Percentiles rank a stretch among this genome's conserved stretches.
These are phyloP conservation scores for Cirrhinus molitorella DNA, from an alignment of 2,797 vertebrate species.

Conservation along the genomic window DNA sequence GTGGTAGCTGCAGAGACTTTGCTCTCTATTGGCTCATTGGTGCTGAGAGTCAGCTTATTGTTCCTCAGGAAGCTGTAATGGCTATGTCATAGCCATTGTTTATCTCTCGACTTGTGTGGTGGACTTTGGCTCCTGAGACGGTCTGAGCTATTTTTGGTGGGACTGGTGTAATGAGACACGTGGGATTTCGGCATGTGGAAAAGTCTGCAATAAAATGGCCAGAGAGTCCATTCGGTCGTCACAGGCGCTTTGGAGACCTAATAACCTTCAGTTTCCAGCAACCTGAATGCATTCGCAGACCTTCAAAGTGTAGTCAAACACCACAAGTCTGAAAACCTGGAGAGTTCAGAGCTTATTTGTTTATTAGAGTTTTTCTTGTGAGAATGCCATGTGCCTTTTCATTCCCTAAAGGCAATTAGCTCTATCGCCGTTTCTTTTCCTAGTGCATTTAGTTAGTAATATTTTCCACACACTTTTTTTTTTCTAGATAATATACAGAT, in stretches of 20 bases:
- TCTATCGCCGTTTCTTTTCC: neutral
- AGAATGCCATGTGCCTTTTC: neutral
- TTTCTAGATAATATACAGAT: neutral
- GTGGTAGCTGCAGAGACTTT: slow-evolving; percentile 66
- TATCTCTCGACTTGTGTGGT: slow-evolving; percentile 64
- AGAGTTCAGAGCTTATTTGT: neutral
- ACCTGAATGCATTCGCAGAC: neutral
- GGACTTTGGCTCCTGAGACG: slow-evolving; percentile 15
- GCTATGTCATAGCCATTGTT: slow-evolving; percentile 73
- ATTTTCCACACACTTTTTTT: neutral
- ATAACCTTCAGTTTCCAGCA: neutral
- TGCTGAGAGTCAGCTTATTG: slow-evolving; percentile 69
- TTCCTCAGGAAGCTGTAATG: slow-evolving; percentile 77
- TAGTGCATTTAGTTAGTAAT: neutral
- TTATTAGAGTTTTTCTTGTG: neutral
- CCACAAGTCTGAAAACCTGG: neutral
- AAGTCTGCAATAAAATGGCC: neutral
- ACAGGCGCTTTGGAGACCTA: slow-evolving; percentile 48
- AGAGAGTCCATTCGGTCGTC: neutral
- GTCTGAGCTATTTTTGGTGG: slow-evolving; percentile 65
- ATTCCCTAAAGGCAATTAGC: neutral
- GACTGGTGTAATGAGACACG: neutral
- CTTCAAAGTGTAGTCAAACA: neutral
- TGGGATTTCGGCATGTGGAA: neutral
- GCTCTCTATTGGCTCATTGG: slow-evolving; percentile 61